Evolutionary conservation across 1,140 invertebrate species (phyloP), one percentile per base, ranked within the genome.

Genomic region (Sinonovacula constricta): DNA sequence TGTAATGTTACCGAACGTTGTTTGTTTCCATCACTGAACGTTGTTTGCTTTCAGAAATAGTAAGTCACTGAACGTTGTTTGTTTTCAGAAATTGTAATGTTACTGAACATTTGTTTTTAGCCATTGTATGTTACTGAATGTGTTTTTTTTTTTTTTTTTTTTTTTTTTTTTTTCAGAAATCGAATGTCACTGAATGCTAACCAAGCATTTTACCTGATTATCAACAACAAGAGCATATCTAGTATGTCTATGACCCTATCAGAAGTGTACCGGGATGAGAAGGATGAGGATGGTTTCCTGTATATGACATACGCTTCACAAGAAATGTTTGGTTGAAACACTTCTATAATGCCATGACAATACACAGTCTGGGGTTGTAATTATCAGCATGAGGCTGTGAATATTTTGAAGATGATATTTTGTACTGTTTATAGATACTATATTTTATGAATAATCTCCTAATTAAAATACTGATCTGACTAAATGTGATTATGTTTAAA

Each of bases 231-330:
- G 88, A 95, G 94, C 54, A 94, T 97, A 92, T 92, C 94, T 1
- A 95, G 94, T 79, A 93, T 96, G 90, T 95, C 95, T 31, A 92
- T 94, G 80, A 96, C 95, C 1, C 92, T 97, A 89, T 93, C 94
- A 1, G 95, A 97, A 88, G 93, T 96, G 0, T 96, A 97, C 90
- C 92, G 94, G 33, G 92, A 94, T 67, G 93, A 95, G 85, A 93
- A 93, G 65, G 94, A 95, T 85, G 93, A 94, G 54, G 95, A 97
- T 90, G 96, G 95, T 3, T 97, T 96, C 86, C 92, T 97, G 0
- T 96, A 96, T 84, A 93, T 97, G 82, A 95, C 95, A 1, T 97
- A 96, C 88, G 95, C 95, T 0, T 96, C 95, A 26, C 95, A 97
- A 91, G 95, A 96, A 92, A 95, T 95, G 83, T 97, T 97, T 90